Percentiles rank a stretch among this genome's conserved stretches.
Conservation (phyloP, 2,888 invertebrate species). For the Macropis europaea region DNA sequence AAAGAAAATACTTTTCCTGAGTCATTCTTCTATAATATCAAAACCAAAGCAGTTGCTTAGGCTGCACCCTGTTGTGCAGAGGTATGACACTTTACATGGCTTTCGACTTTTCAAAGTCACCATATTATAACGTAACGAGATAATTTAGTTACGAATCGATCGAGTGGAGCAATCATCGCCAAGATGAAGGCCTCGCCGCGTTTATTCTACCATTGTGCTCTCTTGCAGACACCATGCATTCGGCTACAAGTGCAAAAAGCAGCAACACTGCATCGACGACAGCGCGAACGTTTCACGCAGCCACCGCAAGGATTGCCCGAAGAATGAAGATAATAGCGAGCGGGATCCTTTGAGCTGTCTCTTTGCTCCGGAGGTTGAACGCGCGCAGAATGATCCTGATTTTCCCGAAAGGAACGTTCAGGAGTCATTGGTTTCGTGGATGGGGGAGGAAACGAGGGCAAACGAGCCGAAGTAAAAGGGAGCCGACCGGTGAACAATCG, state of each 20-base stretch:
- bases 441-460: conserved; percentile 44
- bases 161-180: too few species aligned
- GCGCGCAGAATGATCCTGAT: conserved; percentile 56
- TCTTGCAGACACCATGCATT: too few species aligned
- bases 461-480: conserved; percentile 36
- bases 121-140: too few species aligned
- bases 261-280: neutral
- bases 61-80: too few species aligned
- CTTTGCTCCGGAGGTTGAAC: neutral
- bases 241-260: conserved; percentile 11
- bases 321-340: conserved; percentile 51
- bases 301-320: conserved; percentile 9
- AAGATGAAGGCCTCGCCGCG: too few species aligned
- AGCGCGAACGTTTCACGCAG: neutral
- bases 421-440: conserved; percentile 23
- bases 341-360: conserved; percentile 49
- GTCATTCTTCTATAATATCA: too few species aligned
- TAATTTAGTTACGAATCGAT: too few species aligned
- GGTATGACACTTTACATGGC: too few species aligned
- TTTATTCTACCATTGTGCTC: too few species aligned
- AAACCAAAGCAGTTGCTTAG: too few species aligned
- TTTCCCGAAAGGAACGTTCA: conserved; percentile 31
- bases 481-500: conserved; percentile 61
- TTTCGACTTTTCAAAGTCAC: too few species aligned
- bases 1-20: too few species aligned